These are phyloP conservation scores for Corydoras sp. DNA, from an alignment of 2,113 vertebrate genomes.

Conservation along the genomic window DNA sequence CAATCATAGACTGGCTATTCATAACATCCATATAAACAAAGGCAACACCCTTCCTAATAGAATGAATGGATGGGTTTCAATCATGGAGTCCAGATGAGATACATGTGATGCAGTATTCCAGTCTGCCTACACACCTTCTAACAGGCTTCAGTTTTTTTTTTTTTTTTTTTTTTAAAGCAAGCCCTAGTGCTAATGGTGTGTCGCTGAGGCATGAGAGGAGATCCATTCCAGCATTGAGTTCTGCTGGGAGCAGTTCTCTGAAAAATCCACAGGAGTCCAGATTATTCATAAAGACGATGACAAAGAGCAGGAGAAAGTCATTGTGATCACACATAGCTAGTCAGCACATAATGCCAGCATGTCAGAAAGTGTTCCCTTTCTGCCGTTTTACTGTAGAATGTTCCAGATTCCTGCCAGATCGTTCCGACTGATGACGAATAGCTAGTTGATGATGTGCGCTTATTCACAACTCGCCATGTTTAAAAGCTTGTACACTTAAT, in stretches of 20 bases:
- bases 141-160: background rate
- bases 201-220: background rate
- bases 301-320: constrained; percentile 27
- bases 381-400: background rate
- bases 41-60: constrained; percentile 59
- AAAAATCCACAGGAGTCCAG: constrained; percentile 12
- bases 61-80: constrained; percentile 41
- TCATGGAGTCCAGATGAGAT: constrained; percentile 35
- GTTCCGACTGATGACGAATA: background rate
- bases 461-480: background rate
- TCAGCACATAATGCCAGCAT: constrained; percentile 24
- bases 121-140: background rate
- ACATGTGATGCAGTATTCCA: background rate
- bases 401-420: background rate
- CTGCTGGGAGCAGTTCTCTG: constrained; percentile 7
- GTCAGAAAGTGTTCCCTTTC: background rate
- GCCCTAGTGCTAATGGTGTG: background rate
- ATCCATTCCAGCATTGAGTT: background rate
- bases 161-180: background rate
- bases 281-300: constrained; percentile 26
- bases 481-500: no score
- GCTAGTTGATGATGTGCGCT: background rate
- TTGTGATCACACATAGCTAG: constrained; percentile 30
- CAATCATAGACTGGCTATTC: constrained; percentile 63
- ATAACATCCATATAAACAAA: constrained; percentile 63